Base-by-base conservation (phyloP, 2,113 vertebrate genomes). In the Arenaria interpres region DNA sequence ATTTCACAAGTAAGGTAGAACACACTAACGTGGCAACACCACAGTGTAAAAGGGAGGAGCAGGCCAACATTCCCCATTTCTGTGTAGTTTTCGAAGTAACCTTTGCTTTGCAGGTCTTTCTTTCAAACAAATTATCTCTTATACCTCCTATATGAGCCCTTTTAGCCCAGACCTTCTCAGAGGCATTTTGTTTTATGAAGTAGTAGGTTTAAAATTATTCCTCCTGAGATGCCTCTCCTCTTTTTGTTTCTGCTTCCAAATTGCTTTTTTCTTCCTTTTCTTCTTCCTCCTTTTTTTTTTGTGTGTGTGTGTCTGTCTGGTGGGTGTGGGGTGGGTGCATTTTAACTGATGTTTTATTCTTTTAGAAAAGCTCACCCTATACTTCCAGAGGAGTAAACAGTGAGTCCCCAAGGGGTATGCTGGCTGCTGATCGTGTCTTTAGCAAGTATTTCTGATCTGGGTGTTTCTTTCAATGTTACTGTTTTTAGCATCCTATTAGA, bases 41-140 rank as follows among this genome's bases (percentile, higher is more conserved):
- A 14, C 30, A 22, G 66, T 60, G 66, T 76, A 67, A 94, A 90
- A 94, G 20, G 39, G 79, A 95, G 75, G 39, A 90, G 75, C 30
- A 79, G 51, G 33, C 24, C 53, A 89, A 32, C 84, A 95, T 88
- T 90, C 85, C 54, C 51, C 41, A n/a, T 73, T 86, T 79, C 84
- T 78, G 59, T 37, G 71, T 69, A 48, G 50, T 45, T 90, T 90
- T 88, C 94, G 92, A 96, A 88, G 74, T 77, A 87, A 79, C 74
- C 62, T 82, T 86, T 92, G 69, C 93, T 96, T 95, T 97, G 92
- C n/a, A 30, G 73, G 41, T 77, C 57, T 80, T 86, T 88, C 90
- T 91, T 77, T 92, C 71, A 81, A 94, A 77, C 35, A 71, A 85
- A 91, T 93, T 80, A 62, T 96, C 88, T 97, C 67, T 76, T 69